A percentile compares a stretch with the other conserved stretches of the same genome.
phyloP scores from a whole-genome alignment of 30 jellyfish, hydroid and myxozoan species.

The Mastigias papua region DNA sequence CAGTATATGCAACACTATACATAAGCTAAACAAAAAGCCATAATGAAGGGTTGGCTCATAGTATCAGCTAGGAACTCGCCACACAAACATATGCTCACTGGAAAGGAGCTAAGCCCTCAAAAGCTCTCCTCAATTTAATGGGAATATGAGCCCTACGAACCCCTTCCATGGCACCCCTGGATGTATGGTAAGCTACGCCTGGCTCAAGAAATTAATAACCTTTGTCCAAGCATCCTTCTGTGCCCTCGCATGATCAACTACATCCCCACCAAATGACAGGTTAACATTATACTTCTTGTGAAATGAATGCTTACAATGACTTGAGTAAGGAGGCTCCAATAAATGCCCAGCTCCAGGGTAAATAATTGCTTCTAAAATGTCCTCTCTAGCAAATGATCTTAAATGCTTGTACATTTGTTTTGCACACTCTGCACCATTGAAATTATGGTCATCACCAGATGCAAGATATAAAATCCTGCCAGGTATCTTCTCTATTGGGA shows the following conservation, averaged over 20 bases:
- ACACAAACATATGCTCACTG: too few relatives aligned
- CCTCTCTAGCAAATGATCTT: slow-evolving; percentile 7
- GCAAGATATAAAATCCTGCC: slow-evolving; percentile 31
- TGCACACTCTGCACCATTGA: slow-evolving; percentile 11
- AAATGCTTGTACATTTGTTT: not conserved
- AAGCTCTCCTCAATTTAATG: too few relatives aligned
- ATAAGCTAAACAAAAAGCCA: too few relatives aligned
- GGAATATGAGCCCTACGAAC: too few relatives aligned
- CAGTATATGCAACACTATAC: too few relatives aligned
- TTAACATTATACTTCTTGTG: not conserved
- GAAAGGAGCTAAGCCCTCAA: too few relatives aligned
- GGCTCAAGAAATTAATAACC: slow-evolving; percentile 1
- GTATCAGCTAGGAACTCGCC: too few relatives aligned
- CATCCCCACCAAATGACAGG: slow-evolving; percentile 59
- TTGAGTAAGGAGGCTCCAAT: slow-evolving; percentile 73
- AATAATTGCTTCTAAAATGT: not conserved
- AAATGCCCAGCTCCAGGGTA: slow-evolving; percentile 82
- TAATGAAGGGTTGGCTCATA: too few relatives aligned
- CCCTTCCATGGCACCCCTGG: too few relatives aligned
- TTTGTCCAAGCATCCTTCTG: slow-evolving; percentile 65
- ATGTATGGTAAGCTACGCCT: not conserved
- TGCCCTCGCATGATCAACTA: slow-evolving; percentile 49
- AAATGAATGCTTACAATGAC: slow-evolving; percentile 17
- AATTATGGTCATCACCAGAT: slow-evolving; percentile 20
- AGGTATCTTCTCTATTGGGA: slow-evolving; percentile 9